Conservation (phyloP, 2,797 vertebrate genomes). For the Arctocebus calabarensis region DNA sequence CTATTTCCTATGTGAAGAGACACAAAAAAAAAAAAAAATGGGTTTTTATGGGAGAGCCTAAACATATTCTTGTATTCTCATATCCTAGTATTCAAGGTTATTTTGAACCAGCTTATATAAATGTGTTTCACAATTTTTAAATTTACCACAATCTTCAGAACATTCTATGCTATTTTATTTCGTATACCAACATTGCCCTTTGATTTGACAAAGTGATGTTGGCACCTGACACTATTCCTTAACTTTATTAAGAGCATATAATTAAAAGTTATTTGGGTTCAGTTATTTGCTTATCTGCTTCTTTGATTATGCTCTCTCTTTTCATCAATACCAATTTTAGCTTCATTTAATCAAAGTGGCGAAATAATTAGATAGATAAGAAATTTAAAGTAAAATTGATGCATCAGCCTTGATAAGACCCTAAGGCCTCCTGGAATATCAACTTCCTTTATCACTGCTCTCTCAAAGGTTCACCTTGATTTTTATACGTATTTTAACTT, state of each 20-base stretch:
- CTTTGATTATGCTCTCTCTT: slow-evolving; percentile 80
- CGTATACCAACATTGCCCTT: slow-evolving; percentile 24
- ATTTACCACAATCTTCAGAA: slow-evolving; percentile 52
- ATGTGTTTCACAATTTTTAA: slow-evolving; percentile 52
- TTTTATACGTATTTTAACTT: slow-evolving; percentile 60
- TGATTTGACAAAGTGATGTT: slow-evolving; percentile 76
- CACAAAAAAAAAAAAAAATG: not conserved
- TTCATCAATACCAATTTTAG: slow-evolving; percentile 80
- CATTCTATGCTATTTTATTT: not conserved
- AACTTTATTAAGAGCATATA: slow-evolving; percentile 76
- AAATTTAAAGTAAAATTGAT: slow-evolving; percentile 76
- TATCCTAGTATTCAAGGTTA: not conserved
- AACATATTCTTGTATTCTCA: slow-evolving; percentile 18
- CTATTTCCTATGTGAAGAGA: not conserved
- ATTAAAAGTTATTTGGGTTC: slow-evolving; percentile 80
- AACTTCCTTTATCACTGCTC: slow-evolving; percentile 54
- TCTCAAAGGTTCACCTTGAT: slow-evolving; percentile 63
- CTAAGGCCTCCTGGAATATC: slow-evolving; percentile 59
- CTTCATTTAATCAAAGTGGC: slow-evolving; percentile 77
- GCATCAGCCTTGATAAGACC: slow-evolving; percentile 69
- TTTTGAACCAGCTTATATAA: slow-evolving; percentile 54
- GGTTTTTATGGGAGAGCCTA: not conserved
- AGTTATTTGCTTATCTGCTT: slow-evolving; percentile 81
- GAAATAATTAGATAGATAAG: slow-evolving; percentile 82
- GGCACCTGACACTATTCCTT: slow-evolving; percentile 71